These are phyloP conservation scores for Allophyes oxyacanthae DNA, from an alignment of 2,888 invertebrate species.

Conservation along the genomic window DNA sequence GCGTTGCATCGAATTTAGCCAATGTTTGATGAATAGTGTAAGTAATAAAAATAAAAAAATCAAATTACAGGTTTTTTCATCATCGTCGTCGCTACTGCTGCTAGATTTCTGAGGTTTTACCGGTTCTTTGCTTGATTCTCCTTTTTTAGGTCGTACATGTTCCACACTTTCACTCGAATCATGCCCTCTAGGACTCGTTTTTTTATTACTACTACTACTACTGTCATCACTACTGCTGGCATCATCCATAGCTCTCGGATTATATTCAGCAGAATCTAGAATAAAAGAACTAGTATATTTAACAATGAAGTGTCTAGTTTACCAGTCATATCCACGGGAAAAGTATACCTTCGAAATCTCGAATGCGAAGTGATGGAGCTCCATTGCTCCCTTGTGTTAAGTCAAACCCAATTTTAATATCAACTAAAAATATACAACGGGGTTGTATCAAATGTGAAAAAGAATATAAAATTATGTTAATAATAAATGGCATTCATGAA, in stretches of 20 bases:
- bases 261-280: constrained; percentile 55
- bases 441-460: constrained; percentile 19
- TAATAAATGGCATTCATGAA: too few relatives aligned
- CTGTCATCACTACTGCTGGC: constrained; percentile 22
- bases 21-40: background rate
- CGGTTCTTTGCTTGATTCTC: constrained; percentile 45
- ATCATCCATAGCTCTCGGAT: constrained; percentile 51
- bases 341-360: constrained; percentile 70
- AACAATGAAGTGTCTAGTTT: background rate
- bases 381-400: constrained; percentile 70
- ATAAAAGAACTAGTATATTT: constrained; percentile 15
- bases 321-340: constrained; percentile 11
- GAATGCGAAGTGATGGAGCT: constrained; percentile 67
- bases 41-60: background rate
- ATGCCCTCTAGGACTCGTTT: constrained; percentile 42
- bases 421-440: constrained; percentile 68
- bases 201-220: constrained; percentile 15
- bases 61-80: constrained; percentile 34
- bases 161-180: constrained; percentile 63
- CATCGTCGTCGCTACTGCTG: constrained; percentile 44
- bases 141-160: constrained; percentile 36
- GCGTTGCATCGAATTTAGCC: too few relatives aligned
- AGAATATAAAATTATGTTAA: constrained; percentile 12
- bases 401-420: constrained; percentile 77
- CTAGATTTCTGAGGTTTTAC: constrained; percentile 30